Conservation (phyloP, 2,797 vertebrate genomes). For the Danio tinwini region DNA sequence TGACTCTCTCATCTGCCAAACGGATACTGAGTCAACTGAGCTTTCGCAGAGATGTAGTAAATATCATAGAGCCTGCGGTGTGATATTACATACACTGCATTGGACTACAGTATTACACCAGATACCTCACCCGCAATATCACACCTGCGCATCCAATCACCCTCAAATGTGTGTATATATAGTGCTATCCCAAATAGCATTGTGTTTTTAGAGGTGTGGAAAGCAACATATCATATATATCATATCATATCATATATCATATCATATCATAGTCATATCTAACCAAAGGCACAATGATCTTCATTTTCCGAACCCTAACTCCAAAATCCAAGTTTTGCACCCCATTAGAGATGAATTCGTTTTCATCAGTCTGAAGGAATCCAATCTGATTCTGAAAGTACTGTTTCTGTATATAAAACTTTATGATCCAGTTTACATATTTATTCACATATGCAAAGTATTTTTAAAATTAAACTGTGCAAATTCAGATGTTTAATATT, state of each 20-base stretch:
- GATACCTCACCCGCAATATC: background rate
- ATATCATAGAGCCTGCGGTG: constrained; percentile 36
- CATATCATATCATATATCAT: too few relatives aligned
- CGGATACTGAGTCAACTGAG: constrained; percentile 52
- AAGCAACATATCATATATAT: background rate
- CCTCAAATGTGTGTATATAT: background rate
- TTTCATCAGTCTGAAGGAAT: too few relatives aligned
- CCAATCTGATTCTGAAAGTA: too few relatives aligned
- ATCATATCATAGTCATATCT: too few relatives aligned
- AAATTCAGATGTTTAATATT: too few relatives aligned
- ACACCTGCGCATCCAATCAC: background rate
- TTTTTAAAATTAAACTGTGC: too few relatives aligned
- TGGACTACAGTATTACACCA: constrained; percentile 9
- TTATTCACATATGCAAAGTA: too few relatives aligned
- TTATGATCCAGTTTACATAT: too few relatives aligned
- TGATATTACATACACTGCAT: constrained; percentile 20
- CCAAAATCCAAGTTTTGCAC: constrained; percentile 3
- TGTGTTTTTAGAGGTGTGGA: background rate
- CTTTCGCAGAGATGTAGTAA: constrained; percentile 22
- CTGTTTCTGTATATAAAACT: too few relatives aligned
- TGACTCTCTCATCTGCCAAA: constrained; percentile 43
- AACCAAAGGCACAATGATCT: constrained; percentile 1
- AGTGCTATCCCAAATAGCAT: background rate
- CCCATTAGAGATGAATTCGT: too few relatives aligned
- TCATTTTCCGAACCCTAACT: background rate